Evolutionary conservation across 2,888 invertebrate species (phyloP).

Genomic region (Urechis unicinctus): DNA sequence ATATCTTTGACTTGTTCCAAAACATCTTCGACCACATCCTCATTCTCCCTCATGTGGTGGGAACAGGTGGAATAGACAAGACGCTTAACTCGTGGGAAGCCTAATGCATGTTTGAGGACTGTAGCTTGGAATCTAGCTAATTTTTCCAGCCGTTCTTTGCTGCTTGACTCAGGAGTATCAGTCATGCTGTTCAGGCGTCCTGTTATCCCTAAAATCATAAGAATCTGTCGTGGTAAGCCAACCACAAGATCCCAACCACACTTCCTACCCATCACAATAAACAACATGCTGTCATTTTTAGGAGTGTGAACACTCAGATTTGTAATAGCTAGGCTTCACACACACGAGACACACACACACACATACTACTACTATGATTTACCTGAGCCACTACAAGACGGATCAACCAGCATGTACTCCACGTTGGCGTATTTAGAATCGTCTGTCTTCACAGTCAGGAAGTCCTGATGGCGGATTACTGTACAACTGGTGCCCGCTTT

Average conservation of each 20-base stretch:
- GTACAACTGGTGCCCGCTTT: constrained; percentile 65
- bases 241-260: too few species aligned
- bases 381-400: constrained; percentile 93
- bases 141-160: constrained; percentile 40
- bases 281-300: too few species aligned
- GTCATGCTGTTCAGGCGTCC: constrained; percentile 61
- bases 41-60: constrained; percentile 74
- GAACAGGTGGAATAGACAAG: constrained; percentile 98
- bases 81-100: constrained; percentile 74
- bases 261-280: too few species aligned
- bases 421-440: constrained; percentile 55
- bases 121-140: constrained; percentile 63
- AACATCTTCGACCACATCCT: constrained; percentile 74
- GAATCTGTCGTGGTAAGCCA: too few species aligned
- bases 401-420: constrained; percentile 89
- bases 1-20: constrained; percentile 52
- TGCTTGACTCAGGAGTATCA: constrained; percentile 34
- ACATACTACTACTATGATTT: constrained; percentile 8
- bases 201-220: constrained; percentile 10
- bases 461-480: constrained; percentile 64
- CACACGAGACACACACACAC: background rate
- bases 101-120: constrained; percentile 78
- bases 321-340: too few species aligned
- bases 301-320: too few species aligned
- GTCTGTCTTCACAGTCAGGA: constrained; percentile 60